These are phyloP conservation scores for Drosophila crucigera DNA, from an alignment of 2,888 invertebrate species.

Conservation along the genomic window DNA sequence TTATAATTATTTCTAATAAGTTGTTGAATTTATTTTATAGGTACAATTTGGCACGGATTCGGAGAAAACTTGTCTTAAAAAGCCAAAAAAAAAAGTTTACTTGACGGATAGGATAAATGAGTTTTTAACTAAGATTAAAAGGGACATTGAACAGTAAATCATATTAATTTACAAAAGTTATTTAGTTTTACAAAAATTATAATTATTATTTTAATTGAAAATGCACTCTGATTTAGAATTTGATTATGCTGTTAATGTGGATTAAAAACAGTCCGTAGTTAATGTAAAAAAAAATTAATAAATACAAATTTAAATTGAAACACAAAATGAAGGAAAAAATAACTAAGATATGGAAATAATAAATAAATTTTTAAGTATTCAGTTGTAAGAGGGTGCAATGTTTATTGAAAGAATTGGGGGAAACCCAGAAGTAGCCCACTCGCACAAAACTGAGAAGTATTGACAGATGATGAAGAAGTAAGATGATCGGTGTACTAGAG, in stretches of 20 bases:
- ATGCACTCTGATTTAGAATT: not conserved
- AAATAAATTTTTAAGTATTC: too few species aligned
- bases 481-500: not conserved
- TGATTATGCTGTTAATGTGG: too few species aligned
- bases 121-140: conserved; percentile 40
- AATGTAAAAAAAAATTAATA: too few species aligned
- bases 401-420: too few species aligned
- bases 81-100: conserved; percentile 29
- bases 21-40: conserved; percentile 15
- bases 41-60: conserved; percentile 25
- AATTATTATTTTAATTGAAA: not conserved
- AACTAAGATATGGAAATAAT: too few species aligned
- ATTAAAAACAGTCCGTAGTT: too few species aligned
- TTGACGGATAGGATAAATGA: conserved; percentile 26
- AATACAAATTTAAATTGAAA: too few species aligned
- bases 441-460: too few species aligned
- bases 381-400: too few species aligned
- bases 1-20: not conserved
- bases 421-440: too few species aligned
- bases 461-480: too few species aligned
- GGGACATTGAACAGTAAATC: conserved; percentile 16
- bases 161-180: not conserved
- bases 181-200: not conserved
- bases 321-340: too few species aligned
- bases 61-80: not conserved